Conservation (phyloP, 2,113 vertebrate species). For the Laticauda laticaudata region DNA sequence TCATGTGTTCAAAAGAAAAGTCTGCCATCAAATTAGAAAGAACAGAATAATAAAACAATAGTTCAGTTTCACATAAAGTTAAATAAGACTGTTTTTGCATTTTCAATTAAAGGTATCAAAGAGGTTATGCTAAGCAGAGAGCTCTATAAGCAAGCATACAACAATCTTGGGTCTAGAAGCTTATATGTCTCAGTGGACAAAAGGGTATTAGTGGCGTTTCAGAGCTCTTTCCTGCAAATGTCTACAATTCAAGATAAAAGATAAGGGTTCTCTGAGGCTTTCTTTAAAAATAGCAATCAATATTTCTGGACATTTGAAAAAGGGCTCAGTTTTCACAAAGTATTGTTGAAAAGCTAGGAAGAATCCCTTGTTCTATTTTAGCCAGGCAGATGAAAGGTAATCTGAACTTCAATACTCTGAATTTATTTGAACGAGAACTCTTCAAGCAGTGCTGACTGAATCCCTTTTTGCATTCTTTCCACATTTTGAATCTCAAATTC, state of each 20-base stretch:
- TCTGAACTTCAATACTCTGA: background rate
- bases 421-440: background rate
- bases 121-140: background rate
- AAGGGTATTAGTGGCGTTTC: too few relatives aligned
- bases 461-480: background rate
- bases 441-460: background rate
- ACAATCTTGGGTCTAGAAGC: background rate
- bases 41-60: slow-evolving; percentile 33
- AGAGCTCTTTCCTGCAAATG: background rate
- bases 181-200: background rate
- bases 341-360: background rate
- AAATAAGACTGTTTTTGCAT: slow-evolving; percentile 7
- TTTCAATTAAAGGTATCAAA: slow-evolving; percentile 21
- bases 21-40: slow-evolving; percentile 26
- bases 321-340: background rate
- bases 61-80: slow-evolving; percentile 11
- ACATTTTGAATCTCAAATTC: background rate
- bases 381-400: background rate
- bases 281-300: background rate
- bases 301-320: background rate
- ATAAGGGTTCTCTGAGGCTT: background rate
- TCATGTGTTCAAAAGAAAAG: slow-evolving; percentile 4
- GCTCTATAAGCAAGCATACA: background rate
- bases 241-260: background rate
- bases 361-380: background rate